A percentile compares a stretch with the other conserved stretches of the same genome.
phyloP scores from a whole-genome alignment of 2,888 invertebrate species.

The Thyatira batis region DNA sequence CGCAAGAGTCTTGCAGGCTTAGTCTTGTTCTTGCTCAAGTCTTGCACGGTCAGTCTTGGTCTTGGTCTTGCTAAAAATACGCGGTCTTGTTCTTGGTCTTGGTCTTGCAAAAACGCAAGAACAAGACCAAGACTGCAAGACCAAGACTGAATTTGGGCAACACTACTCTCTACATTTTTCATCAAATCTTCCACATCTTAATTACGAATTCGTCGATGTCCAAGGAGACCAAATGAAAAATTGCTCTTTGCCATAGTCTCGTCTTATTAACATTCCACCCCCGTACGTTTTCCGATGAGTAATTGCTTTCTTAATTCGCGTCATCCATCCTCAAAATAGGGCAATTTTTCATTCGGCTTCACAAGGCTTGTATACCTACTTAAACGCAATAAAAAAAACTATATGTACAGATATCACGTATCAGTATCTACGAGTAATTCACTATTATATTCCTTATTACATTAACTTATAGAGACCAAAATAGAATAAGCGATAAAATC shows the following conservation, averaged over 20 bases:
- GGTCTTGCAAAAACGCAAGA: too few relatives aligned
- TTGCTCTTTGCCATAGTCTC: constrained; percentile 65
- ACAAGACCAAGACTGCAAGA: too few relatives aligned
- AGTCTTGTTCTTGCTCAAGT: too few relatives aligned
- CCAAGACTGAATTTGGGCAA: too few relatives aligned
- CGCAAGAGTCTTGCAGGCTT: too few relatives aligned
- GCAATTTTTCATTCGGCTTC: constrained; percentile 77
- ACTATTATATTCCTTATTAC: not conserved
- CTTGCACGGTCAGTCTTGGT: too few relatives aligned
- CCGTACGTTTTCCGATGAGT: constrained; percentile 78
- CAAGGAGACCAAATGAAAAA: constrained; percentile 71
- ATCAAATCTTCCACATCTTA: constrained; percentile 44
- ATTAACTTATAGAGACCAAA: not conserved
- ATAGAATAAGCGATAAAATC: not conserved
- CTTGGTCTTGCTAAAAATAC: too few relatives aligned
- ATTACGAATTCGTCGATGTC: constrained; percentile 68
- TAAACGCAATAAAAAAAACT: constrained; percentile 48
- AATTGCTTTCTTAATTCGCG: constrained; percentile 82
- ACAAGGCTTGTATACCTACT: constrained; percentile 43
- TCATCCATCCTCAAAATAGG: constrained; percentile 81
- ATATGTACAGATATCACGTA: not conserved
- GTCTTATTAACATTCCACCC: constrained; percentile 80
- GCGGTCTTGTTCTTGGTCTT: too few relatives aligned
- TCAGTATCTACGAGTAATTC: not conserved
- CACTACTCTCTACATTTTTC: not conserved